These are phyloP conservation scores for Elaphurus davidianus DNA, from an alignment of 2,113 vertebrate species.

Conservation along the genomic window DNA sequence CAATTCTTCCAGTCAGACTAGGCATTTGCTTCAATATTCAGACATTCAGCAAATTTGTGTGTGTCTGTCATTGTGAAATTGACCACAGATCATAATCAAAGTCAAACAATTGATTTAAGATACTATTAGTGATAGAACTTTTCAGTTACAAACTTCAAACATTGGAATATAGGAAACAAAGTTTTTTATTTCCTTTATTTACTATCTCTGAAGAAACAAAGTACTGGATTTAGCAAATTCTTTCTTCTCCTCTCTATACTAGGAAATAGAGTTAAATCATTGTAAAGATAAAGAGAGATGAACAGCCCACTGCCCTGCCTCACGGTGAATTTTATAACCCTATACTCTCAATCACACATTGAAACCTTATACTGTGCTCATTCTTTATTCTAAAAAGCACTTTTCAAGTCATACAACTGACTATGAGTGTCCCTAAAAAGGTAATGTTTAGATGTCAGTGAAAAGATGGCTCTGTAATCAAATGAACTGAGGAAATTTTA, in stretches of 20 bases:
- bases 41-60: neutral
- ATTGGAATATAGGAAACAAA: neutral
- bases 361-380: neutral
- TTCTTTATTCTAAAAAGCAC: neutral
- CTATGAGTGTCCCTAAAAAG: neutral
- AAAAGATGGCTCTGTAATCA: neutral
- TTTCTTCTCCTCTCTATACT: neutral
- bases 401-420: neutral
- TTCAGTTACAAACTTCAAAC: neutral
- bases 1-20: neutral
- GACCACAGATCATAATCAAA: neutral
- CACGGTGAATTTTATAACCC: neutral
- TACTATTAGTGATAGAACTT: neutral
- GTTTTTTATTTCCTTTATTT: neutral
- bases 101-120: neutral
- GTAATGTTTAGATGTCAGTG: neutral
- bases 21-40: neutral
- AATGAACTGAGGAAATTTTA: neutral
- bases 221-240: neutral
- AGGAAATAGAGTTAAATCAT: neutral
- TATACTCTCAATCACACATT: neutral
- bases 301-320: neutral
- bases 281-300: neutral
- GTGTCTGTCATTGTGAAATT: neutral
- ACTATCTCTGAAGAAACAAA: neutral